A percentile compares a stretch with the other conserved stretches of the same genome.
phyloP scores from a whole-genome alignment of 2,797 vertebrate species.

The Apogon hyalosoma region DNA sequence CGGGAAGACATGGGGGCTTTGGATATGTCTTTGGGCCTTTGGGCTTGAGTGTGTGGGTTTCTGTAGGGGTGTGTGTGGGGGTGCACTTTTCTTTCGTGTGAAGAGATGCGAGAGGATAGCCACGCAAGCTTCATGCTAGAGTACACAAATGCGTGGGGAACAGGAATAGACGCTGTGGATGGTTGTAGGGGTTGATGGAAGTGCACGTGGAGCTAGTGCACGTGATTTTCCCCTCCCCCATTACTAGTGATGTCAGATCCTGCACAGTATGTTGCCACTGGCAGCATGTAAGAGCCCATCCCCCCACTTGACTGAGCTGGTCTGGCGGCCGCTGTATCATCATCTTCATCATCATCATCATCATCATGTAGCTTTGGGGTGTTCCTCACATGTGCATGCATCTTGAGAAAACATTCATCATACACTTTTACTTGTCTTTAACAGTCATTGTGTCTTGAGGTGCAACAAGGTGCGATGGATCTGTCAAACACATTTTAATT shows the following conservation, averaged over 20 bases:
- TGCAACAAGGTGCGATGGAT: too few species aligned
- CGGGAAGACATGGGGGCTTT: constrained; percentile 43
- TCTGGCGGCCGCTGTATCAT: constrained; percentile 30
- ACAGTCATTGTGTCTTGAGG: too few species aligned
- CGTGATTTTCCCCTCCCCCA: constrained; percentile 53
- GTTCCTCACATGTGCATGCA: constrained; percentile 23
- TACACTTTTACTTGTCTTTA: too few species aligned
- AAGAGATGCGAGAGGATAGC: constrained; percentile 38
- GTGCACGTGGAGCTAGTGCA: constrained; percentile 56
- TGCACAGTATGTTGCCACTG: constrained; percentile 55
- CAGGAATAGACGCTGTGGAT: constrained; percentile 49
- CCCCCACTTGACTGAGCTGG: constrained; percentile 30
- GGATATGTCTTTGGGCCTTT: constrained; percentile 30
- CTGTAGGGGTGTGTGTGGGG: not conserved
- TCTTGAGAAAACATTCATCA: too few species aligned
- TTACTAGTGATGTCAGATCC: constrained; percentile 51
- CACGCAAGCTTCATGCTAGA: constrained; percentile 46
- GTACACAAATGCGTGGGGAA: constrained; percentile 33
- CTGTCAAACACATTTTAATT: too few species aligned
- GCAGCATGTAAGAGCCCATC: constrained; percentile 42
- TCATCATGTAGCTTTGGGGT: constrained; percentile 31
- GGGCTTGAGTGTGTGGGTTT: constrained; percentile 11
- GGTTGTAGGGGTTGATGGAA: constrained; percentile 44
- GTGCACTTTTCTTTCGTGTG: not conserved
- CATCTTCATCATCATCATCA: constrained; percentile 14